Base-by-base conservation (phyloP, 2,797 vertebrate genomes). In the Nannoperca obscura region DNA sequence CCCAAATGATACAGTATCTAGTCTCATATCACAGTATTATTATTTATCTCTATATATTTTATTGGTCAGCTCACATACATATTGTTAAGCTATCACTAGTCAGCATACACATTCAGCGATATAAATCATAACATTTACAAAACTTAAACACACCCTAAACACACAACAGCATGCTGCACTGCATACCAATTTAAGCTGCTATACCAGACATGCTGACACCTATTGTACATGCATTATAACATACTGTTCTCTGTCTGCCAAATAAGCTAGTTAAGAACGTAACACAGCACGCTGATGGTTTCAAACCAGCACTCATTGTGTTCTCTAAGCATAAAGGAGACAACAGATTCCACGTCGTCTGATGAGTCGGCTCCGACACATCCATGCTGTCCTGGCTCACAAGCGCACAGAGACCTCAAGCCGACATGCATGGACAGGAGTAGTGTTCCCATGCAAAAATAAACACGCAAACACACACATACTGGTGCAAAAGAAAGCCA, bases 351-450 rank as follows among this genome's bases (percentile, higher is more conserved):
- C 30, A 62, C 27, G 38, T 19, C 66, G 50, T 74, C 49, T 30
- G 36, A 70, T 71, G 47, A 52, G 54, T 70, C 66, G 44, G 52
- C 61, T 58, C 32, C 2, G 19, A 64, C 71, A 38, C 54, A 74
- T 77, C 59, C 59, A 57, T 50, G 32, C 49, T 61, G 20, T 50
- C 47, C 19, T 38, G 22, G 12, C 19, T 32, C 38, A 46, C 24
- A n/a, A 3, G 58, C 1, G 5, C 50, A 60, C 5, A 12, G 6
- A 67, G 27, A 67, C 53, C 54, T 72, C 70, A 75, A 44, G 65
- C 61, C 0, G 0, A 32, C 73, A 80, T 80, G 85, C 74, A 50
- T 11, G 24, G 50, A 54, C 57, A 59, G 20, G 13, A 55, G 36
- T 3, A 24, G 32, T 1, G 36, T 5, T 20, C 19, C 30, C 46